Percentiles rank a stretch among this genome's conserved stretches.
Conservation (phyloP, 2,113 vertebrate genomes). For the Antechinus stuartii region DNA sequence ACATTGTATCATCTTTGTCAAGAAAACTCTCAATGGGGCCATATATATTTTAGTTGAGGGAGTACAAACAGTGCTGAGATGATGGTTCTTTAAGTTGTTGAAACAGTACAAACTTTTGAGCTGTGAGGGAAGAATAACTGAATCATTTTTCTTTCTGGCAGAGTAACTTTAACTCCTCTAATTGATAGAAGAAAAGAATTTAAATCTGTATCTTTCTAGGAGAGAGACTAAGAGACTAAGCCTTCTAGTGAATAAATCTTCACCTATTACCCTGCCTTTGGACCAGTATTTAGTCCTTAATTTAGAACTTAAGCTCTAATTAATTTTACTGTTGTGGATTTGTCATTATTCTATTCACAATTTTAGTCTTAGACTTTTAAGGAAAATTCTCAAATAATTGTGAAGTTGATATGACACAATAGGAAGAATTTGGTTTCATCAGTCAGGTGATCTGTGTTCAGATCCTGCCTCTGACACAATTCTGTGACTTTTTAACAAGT, state of each 20-base stretch:
- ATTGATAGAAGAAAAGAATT: not conserved
- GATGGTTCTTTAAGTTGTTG: not conserved
- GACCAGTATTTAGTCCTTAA: not conserved
- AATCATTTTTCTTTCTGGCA: not conserved
- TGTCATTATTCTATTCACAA: not conserved
- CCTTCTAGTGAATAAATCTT: not conserved
- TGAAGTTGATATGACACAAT: not conserved
- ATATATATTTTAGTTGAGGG: not conserved
- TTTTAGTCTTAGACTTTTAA: not conserved
- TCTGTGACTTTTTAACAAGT: not conserved
- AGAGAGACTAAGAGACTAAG: not conserved
- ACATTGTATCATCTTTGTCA: not conserved
- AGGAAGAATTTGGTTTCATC: not conserved
- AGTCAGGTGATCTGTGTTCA: not conserved
- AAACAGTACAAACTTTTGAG: not conserved
- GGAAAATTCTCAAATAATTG: not conserved
- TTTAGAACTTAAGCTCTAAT: not conserved
- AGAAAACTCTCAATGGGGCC: not conserved
- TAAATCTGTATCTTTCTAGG: not conserved
- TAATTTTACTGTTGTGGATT: not conserved
- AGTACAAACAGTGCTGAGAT: not conserved
- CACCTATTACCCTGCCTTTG: not conserved
- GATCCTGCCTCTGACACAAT: not conserved
- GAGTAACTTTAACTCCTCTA: no score
- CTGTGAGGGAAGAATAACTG: not conserved